Evolutionary conservation across 2,797 vertebrate genomes (phyloP).

Genomic region (Falco rusticolus): DNA sequence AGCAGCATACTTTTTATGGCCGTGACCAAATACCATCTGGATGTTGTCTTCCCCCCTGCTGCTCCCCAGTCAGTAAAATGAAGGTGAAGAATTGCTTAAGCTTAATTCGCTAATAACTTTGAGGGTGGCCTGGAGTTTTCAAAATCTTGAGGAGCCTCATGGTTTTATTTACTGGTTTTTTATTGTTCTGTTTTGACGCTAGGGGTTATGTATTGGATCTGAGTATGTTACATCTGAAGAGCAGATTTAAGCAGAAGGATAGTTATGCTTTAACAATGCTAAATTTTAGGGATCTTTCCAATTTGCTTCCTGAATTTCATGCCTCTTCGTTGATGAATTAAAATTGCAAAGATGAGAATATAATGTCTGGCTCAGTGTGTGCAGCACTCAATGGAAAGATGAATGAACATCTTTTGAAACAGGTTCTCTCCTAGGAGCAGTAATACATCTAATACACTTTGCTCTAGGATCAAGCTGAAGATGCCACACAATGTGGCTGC

Average conservation of each 20-base stretch:
- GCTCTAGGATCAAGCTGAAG: slow-evolving; percentile 88
- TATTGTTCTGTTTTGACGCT: neutral
- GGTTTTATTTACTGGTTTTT: neutral
- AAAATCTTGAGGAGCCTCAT: neutral
- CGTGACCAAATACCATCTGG: neutral
- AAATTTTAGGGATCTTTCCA: neutral
- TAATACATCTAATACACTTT: rapidly evolving
- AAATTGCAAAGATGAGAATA: neutral
- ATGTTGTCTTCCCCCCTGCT: neutral
- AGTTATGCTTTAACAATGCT: neutral
- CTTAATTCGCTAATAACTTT: neutral
- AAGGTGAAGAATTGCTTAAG: neutral
- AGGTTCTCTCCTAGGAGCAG: rapidly evolving
- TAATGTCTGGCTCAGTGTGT: neutral
- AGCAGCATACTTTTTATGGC: neutral
- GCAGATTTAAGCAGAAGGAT: neutral
- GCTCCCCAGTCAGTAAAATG: neutral
- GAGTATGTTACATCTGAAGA: neutral
- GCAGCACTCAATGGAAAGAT: neutral
- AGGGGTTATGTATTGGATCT: neutral
- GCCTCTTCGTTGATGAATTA: neutral
- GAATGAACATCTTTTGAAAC: neutral
- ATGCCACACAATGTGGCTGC: slow-evolving; percentile 84
- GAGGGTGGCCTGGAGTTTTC: neutral
- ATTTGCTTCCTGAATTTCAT: neutral